A percentile compares a stretch with the other conserved stretches of the same genome.
Conservation (phyloP, 2,797 vertebrate genomes). For the Channallabes apus region DNA sequence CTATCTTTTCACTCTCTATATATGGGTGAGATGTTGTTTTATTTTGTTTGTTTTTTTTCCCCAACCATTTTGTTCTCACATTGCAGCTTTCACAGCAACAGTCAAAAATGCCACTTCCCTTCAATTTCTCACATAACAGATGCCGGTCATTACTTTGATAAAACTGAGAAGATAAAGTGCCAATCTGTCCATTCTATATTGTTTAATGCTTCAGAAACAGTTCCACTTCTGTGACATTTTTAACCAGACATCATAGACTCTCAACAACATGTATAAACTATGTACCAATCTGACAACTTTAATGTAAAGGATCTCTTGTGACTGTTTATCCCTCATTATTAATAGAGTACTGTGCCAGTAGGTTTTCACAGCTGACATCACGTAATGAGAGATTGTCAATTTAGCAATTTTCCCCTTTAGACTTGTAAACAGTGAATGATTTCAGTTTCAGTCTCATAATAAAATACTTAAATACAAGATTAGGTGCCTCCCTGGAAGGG, state of each 20-base stretch:
- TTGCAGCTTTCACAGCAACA: constrained; percentile 11
- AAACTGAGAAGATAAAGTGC: not conserved
- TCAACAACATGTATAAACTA: not conserved
- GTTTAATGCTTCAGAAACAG: not conserved
- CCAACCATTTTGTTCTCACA: not conserved
- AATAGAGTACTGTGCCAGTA: not conserved
- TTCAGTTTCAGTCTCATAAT: constrained; percentile 5
- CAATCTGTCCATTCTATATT: not conserved
- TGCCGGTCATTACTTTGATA: not conserved
- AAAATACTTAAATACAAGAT: not conserved
- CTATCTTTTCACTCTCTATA: constrained; percentile 21
- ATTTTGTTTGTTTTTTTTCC: not conserved
- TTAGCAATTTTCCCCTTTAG: not conserved
- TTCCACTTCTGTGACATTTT: not conserved
- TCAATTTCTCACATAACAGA: not conserved
- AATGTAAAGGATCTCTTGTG: not conserved
- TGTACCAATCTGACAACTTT: not conserved
- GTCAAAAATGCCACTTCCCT: constrained; percentile 9
- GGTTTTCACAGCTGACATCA: not conserved
- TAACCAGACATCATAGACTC: not conserved
- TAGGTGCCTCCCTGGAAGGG: not conserved
- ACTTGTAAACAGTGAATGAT: not conserved
- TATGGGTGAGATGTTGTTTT: not conserved
- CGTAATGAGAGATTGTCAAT: not conserved
- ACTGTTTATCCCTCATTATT: not conserved